Conservation (phyloP, 2,797 vertebrate genomes). For the Anguilla obscura region DNA sequence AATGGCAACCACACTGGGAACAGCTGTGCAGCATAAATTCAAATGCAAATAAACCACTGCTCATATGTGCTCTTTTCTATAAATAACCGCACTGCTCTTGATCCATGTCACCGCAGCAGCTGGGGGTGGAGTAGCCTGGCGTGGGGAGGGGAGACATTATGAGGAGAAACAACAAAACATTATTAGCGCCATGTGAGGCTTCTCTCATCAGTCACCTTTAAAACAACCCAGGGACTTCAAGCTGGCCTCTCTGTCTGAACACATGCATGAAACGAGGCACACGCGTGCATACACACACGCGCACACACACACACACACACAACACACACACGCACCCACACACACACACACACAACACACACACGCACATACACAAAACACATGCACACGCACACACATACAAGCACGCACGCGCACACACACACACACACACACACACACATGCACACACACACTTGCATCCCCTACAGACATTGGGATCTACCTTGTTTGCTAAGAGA, state of each 20-base stretch:
- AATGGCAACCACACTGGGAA: slow-evolving; percentile 9
- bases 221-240: neutral
- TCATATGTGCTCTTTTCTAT: neutral
- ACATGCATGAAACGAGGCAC: neutral
- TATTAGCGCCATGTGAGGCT: neutral
- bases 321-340: neutral
- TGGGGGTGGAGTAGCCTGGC: neutral
- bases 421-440: neutral
- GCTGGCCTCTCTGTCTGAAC: neutral
- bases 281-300: neutral
- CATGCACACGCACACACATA: neutral
- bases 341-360: slow-evolving; percentile 2
- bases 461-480: neutral
- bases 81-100: neutral
- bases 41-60: neutral
- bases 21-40: slow-evolving; percentile 1
- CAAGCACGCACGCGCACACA: neutral
- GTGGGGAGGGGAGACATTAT: neutral
- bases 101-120: neutral
- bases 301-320: neutral
- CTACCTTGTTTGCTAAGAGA: neutral
- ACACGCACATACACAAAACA: neutral
- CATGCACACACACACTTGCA: neutral
- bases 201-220: neutral
- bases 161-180: slow-evolving; percentile 3